Evolutionary conservation across 2,888 invertebrate species (phyloP).

Genomic region (Leptothorax acervorum): DNA sequence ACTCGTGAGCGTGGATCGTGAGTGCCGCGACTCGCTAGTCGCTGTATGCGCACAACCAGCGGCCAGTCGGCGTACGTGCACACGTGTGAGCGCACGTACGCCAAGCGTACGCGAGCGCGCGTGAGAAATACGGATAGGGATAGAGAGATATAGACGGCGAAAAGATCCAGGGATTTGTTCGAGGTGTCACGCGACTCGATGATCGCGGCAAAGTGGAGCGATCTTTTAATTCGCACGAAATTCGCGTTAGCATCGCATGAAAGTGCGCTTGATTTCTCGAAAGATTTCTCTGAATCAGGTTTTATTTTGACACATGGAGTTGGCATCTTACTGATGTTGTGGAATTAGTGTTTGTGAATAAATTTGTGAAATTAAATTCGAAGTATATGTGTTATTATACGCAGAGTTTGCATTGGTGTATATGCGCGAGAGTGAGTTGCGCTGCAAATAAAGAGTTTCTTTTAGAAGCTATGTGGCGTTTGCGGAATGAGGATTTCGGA

Average conservation of each 20-base stretch:
- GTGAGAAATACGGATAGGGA: slow-evolving; percentile 61
- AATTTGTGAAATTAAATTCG: neutral
- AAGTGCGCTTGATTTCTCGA: neutral
- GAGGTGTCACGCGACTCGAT: neutral
- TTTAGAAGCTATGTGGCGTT: neutral
- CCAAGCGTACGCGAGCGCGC: slow-evolving; percentile 41
- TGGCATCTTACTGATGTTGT: neutral
- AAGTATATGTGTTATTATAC: neutral
- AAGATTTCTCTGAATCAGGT: neutral
- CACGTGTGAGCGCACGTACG: slow-evolving; percentile 72
- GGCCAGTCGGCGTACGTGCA: slow-evolving; percentile 74
- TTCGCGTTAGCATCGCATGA: neutral
- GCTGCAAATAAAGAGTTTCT: neutral
- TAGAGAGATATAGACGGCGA: neutral
- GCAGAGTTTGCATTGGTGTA: neutral
- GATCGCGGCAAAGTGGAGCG: neutral
- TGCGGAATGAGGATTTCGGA: neutral
- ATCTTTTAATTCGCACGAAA: neutral
- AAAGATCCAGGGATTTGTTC: neutral
- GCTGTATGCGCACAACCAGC: slow-evolving; percentile 54
- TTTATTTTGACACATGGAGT: neutral
- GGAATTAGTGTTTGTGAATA: slow-evolving; percentile 18
- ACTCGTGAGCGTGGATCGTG: slow-evolving; percentile 50
- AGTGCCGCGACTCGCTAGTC: slow-evolving; percentile 49
- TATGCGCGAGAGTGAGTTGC: slow-evolving; percentile 6